Evolutionary conservation across 2,888 invertebrate species (phyloP).

Genomic region (Masnerella sp.): DNA sequence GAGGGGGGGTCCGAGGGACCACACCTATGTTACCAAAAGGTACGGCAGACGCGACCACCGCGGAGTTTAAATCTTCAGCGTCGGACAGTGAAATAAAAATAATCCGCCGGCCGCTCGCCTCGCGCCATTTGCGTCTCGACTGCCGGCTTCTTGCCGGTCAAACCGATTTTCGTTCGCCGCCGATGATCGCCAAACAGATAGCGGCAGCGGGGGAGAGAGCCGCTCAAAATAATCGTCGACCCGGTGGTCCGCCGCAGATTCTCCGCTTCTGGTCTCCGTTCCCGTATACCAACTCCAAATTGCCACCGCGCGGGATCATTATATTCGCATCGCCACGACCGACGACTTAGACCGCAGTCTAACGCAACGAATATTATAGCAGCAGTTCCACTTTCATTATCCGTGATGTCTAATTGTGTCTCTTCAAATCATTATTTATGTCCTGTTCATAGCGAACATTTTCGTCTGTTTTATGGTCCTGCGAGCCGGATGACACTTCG

Average conservation of each 20-base stretch:
- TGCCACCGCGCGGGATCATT: constrained; percentile 70
- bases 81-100: constrained; percentile 63
- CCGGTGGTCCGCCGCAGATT: constrained; percentile 65
- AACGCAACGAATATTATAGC: no score
- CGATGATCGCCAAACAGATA: constrained; percentile 53
- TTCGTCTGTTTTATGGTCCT: no score
- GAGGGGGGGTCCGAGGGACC: constrained; percentile 65
- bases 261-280: constrained; percentile 59
- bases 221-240: constrained; percentile 66
- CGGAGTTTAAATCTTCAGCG: constrained; percentile 61
- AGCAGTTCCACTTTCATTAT: no score
- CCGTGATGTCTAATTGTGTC: no score
- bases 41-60: constrained; percentile 69
- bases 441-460: no score
- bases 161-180: constrained; percentile 49
- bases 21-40: constrained; percentile 73
- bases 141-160: constrained; percentile 18
- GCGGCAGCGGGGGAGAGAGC: constrained; percentile 58
- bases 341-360: no score
- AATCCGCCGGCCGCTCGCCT: constrained; percentile 60
- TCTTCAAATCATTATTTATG: no score
- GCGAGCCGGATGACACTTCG: no score
- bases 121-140: constrained; percentile 45
- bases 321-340: constrained; percentile 72
- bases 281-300: constrained; percentile 65